These are phyloP conservation scores for Cheirogaleus medius DNA, from an alignment of 2,113 vertebrate genomes.

Conservation along the genomic window DNA sequence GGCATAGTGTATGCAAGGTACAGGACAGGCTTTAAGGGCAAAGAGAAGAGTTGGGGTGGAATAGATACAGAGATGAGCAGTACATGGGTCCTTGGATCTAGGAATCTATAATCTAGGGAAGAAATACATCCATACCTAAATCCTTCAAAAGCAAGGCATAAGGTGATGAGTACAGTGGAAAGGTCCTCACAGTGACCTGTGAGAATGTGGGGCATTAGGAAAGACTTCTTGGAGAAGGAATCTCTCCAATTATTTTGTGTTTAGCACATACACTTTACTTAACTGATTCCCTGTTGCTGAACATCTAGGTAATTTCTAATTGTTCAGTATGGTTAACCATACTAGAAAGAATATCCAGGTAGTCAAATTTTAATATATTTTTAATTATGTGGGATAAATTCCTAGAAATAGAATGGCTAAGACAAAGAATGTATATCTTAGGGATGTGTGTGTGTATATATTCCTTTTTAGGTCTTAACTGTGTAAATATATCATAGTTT, in stretches of 20 bases:
- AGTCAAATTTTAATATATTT: conserved; percentile 31
- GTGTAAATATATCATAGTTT: neutral
- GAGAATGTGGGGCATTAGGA: neutral
- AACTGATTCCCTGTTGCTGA: neutral
- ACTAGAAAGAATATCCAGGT: neutral
- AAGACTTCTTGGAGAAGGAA: neutral
- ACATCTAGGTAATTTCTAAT: neutral
- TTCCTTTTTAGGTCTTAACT: neutral
- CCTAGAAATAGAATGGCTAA: conserved; percentile 21
- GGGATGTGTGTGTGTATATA: neutral
- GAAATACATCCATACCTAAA: neutral
- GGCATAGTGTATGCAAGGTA: neutral
- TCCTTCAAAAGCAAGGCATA: neutral
- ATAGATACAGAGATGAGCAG: neutral
- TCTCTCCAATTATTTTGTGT: neutral
- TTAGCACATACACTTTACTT: neutral
- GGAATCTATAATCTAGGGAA: neutral
- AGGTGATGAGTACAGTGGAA: too few relatives aligned
- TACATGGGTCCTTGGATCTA: too few relatives aligned
- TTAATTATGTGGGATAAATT: neutral
- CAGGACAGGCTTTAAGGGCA: neutral
- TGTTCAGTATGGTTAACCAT: neutral
- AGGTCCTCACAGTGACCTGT: neutral
- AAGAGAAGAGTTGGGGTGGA: neutral
- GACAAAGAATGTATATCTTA: neutral